phyloP scores from a whole-genome alignment of 2,797 vertebrate genomes.

The Dendrocincla fuliginosa region DNA sequence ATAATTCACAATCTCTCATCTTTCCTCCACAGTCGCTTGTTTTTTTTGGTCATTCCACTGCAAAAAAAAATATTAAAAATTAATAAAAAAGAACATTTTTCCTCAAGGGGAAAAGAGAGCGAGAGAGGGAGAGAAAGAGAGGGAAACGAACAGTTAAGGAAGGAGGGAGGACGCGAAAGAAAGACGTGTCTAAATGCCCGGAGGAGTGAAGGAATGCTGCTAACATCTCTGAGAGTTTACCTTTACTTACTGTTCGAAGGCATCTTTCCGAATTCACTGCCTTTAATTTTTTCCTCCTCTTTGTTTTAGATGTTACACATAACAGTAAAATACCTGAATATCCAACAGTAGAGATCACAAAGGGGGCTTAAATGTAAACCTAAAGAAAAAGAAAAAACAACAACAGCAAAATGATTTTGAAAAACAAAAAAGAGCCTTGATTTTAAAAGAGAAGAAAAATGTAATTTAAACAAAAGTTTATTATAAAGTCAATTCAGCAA shows the following conservation, averaged over 20 bases:
- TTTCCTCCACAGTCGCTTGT: constrained; percentile 74
- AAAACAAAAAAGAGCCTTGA: constrained; percentile 78
- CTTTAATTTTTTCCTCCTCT: constrained; percentile 79
- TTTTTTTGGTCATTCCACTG: constrained; percentile 77
- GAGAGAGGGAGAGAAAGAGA: not conserved
- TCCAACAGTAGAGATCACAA: constrained; percentile 77
- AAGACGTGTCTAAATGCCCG: not conserved
- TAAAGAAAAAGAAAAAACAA: constrained; percentile 32
- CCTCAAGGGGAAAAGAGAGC: constrained; percentile 16
- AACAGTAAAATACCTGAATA: constrained; percentile 75
- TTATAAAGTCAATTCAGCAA: constrained; percentile 89
- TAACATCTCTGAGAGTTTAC: constrained; percentile 74
- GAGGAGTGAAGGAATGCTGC: constrained; percentile 74
- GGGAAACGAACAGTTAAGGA: constrained; percentile 54
- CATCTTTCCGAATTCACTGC: constrained; percentile 84
- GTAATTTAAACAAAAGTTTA: constrained; percentile 84
- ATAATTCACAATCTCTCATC: constrained; percentile 72
- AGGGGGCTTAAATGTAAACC: constrained; percentile 80
- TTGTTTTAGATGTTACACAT: constrained; percentile 81
- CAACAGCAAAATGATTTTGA: constrained; percentile 74
- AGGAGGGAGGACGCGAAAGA: not conserved
- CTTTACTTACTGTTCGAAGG: constrained; percentile 82
- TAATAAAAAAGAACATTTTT: constrained; percentile 6
- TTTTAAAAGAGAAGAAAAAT: constrained; percentile 85
- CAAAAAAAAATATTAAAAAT: not conserved